Base-by-base conservation (phyloP, 2,888 invertebrate genomes). In the Notodonta ziczac region DNA sequence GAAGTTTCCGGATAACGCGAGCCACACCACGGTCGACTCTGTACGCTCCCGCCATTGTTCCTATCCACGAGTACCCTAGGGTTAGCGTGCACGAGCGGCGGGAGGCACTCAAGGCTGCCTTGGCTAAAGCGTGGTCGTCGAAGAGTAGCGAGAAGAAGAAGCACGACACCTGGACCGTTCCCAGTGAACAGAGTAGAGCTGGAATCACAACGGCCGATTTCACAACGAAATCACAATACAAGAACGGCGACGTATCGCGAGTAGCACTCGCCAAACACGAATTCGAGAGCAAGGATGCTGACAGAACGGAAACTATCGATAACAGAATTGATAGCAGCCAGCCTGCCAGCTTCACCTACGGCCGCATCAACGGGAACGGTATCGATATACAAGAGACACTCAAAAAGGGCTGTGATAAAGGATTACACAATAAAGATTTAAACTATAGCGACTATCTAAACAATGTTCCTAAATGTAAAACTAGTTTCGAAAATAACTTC, bases 21-120 rank as follows among this genome's bases (percentile, higher is more conserved):
- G 91, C 92, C 70, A 93, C 94, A 70, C 93, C 94, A 78, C 89
- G 93, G 67, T 91, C 93, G 70, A 89, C 91, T 76, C 82, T 93
- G 72, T 93, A 93, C 78, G 93, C 93, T 69, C 93, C 94, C 63
- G 94, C 93, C 74, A 94, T 95, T 75, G 94, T 94, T 72, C 94
- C 95, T 66, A 91, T 95, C 78, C 95, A 95, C 87, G 95, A 95
- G 84, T 94, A 95, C 83, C 94, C 95, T 58, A 87, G 94, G 77
- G 94, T 95, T 77, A 94, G 94, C 88, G 93, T 94, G 80, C 94
- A 94, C 69, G 94, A 94, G 82, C 83, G 94, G 70, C 87, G 94
- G 72, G 94, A 94, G 76, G 94, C 94, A 60, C 86, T 94, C 44
- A 92, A 94, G 74, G 94, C 94, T 60, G 94, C 94, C 62, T 88